Conservation (phyloP, 92 coral and sea anemone species). For the Paramuricea clavata region DNA sequence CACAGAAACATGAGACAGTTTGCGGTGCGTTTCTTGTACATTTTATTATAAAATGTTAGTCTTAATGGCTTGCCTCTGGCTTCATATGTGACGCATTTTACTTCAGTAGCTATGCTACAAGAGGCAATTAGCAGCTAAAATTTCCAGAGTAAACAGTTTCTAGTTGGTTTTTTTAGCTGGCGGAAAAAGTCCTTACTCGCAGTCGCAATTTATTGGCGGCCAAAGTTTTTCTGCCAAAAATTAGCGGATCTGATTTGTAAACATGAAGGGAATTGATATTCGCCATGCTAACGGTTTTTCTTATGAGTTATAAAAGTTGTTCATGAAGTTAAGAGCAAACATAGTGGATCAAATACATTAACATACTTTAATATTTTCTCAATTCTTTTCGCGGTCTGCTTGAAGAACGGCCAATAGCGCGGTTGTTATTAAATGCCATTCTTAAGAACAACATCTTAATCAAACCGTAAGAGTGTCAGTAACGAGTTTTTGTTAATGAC, state of each 20-base stretch:
- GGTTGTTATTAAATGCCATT: constrained; percentile 15
- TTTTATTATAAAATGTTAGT: background rate
- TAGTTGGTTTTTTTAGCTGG: too few relatives aligned
- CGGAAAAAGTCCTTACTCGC: background rate
- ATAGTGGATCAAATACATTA: background rate
- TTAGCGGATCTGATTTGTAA: background rate
- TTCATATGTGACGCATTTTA: background rate
- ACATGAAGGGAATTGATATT: background rate
- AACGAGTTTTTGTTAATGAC: constrained; percentile 48
- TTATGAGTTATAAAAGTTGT: background rate
- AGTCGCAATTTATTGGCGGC: background rate
- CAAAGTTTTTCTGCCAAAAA: background rate
- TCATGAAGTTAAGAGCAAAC: background rate
- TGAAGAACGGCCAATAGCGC: constrained; percentile 8
- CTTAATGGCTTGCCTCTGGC: constrained; percentile 7
- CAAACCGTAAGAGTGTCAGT: constrained; percentile 24
- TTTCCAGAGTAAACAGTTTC: too few relatives aligned
- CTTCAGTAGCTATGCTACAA: background rate
- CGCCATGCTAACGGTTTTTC: background rate
- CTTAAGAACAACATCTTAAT: constrained; percentile 41
- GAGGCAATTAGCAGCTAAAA: background rate
- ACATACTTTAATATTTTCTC: background rate
- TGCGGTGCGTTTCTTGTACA: background rate
- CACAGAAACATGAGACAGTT: background rate
- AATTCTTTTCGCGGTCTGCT: background rate